A percentile compares a stretch with the other conserved stretches of the same genome.
Conservation (phyloP, 2,888 invertebrate species). For the Tryphoninae sp. region DNA sequence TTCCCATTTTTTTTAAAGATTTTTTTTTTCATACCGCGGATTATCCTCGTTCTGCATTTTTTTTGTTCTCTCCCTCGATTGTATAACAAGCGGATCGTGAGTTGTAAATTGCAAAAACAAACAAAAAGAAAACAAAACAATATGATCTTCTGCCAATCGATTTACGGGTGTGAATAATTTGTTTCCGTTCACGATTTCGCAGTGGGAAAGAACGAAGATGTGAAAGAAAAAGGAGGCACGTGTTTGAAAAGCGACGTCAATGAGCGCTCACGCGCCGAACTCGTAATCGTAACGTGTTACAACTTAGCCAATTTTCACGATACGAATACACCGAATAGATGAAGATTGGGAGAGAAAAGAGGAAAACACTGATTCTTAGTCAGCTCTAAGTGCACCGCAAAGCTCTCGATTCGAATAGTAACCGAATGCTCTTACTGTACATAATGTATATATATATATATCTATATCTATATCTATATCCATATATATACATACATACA, state of each 20-base stretch:
- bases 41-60: slow-evolving; percentile 58
- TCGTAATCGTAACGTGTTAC: background rate
- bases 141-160: slow-evolving; percentile 21
- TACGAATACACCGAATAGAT: slow-evolving; percentile 50
- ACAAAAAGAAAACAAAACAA: too few relatives aligned
- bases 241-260: background rate
- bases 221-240: background rate
- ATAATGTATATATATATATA: slow-evolving; percentile 78
- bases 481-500: slow-evolving; percentile 38
- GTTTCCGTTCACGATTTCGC: background rate
- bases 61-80: background rate
- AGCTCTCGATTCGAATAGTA: slow-evolving; percentile 67
- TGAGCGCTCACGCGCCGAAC: background rate
- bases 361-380: slow-evolving; percentile 70
- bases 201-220: background rate
- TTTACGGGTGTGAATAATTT: slow-evolving; percentile 43
- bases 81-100: background rate
- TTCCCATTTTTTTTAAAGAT: slow-evolving; percentile 61
- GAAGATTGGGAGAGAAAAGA: slow-evolving; percentile 14
- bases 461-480: background rate
- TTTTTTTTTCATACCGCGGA: slow-evolving; percentile 45
- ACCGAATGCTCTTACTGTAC: slow-evolving; percentile 72
- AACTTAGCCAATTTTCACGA: slow-evolving; percentile 73
- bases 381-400: slow-evolving; percentile 72
- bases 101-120: background rate